Base-by-base conservation (phyloP, 2,888 invertebrate genomes). In the Prionchulus punctatus region DNA sequence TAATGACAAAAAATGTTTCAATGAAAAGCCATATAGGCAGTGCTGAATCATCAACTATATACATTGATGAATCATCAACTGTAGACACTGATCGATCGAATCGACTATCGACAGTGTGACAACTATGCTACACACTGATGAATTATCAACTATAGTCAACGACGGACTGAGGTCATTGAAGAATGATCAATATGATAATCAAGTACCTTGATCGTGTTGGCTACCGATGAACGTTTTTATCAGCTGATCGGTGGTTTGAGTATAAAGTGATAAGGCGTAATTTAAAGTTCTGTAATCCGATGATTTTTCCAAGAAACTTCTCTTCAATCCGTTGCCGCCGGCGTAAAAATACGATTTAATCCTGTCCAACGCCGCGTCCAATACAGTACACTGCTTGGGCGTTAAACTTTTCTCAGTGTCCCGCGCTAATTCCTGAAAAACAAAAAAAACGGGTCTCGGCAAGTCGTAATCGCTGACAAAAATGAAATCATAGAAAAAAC, bases 311-410 rank as follows among this genome's bases (percentile, higher is more conserved):
- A 96, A 76, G 80, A 91, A 96, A 18, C 85, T 85, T 72, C 92
- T 94, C 79, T 96, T 96, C 55, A 96, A 78, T 23, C 96, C 96
- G 68, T 90, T 90, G 53, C 96, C 94, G 31, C 88, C 89, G 1
- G 94, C 94, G 72, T 96, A 91, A 83, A 96, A 96, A 75, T 94
- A 96, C 66, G 86, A 83, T 75, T 94, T 94, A 74, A 96, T 92
- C 57, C 90, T 91, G 70, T 96, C 94, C 61, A 96, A 77, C 21
- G 92, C 91, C 55, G 88, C 86, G 65, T 94, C 92, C 50, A 96
- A 76, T 2, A 94, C 88, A 15, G 90, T 90, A 71, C 94, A 96
- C 72, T 96, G 96, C 71, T 91, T 91, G 1, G 94, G 92, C 36
- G 91, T 87, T 63, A 96, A 77, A 73, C 88, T 90, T 76, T 88